Conservation (phyloP, 1,140 invertebrate genomes). For the Gryon sp. region DNA sequence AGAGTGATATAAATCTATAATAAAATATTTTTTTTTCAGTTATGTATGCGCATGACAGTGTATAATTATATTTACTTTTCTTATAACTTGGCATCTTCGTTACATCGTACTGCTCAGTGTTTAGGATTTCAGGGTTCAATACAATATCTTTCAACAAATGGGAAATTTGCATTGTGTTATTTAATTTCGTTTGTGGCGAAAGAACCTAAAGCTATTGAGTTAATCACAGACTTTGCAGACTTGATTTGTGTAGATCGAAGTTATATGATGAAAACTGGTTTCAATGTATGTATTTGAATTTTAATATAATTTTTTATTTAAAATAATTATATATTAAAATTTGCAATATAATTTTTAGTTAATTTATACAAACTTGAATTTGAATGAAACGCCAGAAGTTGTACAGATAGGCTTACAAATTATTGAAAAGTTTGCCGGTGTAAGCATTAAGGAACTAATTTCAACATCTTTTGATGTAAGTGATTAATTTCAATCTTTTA, state of each 20-base stretch:
- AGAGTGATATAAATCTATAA: too few species aligned
- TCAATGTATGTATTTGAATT: conserved; percentile 52
- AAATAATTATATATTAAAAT: conserved; percentile 10
- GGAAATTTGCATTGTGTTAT: conserved; percentile 81
- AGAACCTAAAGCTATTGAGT: conserved; percentile 78
- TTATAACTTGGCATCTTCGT: conserved; percentile 76
- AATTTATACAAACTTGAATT: conserved; percentile 83
- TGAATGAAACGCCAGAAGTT: conserved; percentile 81
- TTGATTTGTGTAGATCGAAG: conserved; percentile 81
- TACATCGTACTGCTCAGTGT: conserved; percentile 79
- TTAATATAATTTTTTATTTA: not conserved
- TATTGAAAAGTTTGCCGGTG: conserved; percentile 80
- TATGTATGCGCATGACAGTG: conserved; percentile 82
- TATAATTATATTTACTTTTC: conserved; percentile 80
- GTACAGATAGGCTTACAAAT: conserved; percentile 81
- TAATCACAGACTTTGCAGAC: conserved; percentile 82
- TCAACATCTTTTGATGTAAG: conserved; percentile 79
- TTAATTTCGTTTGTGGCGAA: conserved; percentile 81
- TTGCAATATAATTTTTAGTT: conserved; percentile 78
- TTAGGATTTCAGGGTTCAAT: conserved; percentile 82
- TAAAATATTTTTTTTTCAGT: conserved; percentile 56
- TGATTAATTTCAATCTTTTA: conserved; percentile 5
- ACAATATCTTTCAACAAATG: conserved; percentile 82
- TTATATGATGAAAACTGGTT: conserved; percentile 81
- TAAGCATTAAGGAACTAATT: conserved; percentile 79